phyloP scores from a whole-genome alignment of 1,140 invertebrate species.

The Lasaia peninsularis region DNA sequence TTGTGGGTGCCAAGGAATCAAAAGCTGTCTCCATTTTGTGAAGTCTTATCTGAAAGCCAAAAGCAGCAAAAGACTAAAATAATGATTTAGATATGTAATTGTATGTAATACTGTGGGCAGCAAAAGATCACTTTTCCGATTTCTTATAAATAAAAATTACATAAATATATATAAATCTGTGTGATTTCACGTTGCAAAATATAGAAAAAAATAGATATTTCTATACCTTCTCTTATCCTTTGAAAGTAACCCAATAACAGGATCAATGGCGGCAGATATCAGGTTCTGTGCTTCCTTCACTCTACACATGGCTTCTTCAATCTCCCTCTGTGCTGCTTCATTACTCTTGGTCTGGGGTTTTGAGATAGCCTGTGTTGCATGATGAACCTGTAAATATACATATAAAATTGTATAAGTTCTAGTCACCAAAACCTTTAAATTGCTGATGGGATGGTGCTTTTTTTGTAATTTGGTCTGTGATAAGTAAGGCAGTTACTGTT shows the following conservation, averaged over 20 bases:
- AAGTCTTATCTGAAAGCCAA: too few relatives aligned
- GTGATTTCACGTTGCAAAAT: background rate
- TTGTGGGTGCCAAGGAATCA: too few relatives aligned
- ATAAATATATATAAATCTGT: background rate
- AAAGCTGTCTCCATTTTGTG: too few relatives aligned
- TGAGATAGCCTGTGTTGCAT: conserved; percentile 93
- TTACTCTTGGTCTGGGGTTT: conserved; percentile 97
- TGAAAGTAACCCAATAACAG: conserved; percentile 89
- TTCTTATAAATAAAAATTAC: too few relatives aligned
- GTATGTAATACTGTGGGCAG: too few relatives aligned
- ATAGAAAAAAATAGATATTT: conserved; percentile 4
- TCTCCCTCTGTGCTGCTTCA: conserved; percentile 95
- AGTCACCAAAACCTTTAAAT: background rate
- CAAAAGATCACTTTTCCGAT: too few relatives aligned
- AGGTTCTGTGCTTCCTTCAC: conserved; percentile 96
- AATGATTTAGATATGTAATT: too few relatives aligned
- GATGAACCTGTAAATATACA: conserved; percentile 81
- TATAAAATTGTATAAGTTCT: background rate
- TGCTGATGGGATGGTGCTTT: too few relatives aligned
- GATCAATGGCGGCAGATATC: conserved; percentile 95
- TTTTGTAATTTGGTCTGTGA: too few relatives aligned
- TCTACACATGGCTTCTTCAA: conserved; percentile 97
- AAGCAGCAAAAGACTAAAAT: too few relatives aligned
- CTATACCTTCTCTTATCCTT: conserved; percentile 87
- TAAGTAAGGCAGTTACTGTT: background rate